These are phyloP conservation scores for Chondrosia reniformis DNA, from an alignment of 37 sponge, comb jelly and placozoan genomes.

Conservation along the genomic window DNA sequence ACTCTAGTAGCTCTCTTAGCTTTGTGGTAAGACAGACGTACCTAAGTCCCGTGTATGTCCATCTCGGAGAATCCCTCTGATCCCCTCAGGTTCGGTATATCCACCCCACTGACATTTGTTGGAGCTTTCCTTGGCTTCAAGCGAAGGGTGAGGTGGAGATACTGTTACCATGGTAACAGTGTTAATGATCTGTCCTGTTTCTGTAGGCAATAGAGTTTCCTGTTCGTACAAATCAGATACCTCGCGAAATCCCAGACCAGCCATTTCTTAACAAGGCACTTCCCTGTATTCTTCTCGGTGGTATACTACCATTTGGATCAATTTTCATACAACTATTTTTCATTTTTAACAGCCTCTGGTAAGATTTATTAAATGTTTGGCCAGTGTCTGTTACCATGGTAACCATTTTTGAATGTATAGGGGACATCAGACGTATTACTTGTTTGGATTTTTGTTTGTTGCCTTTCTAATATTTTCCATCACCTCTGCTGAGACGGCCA, in stretches of 20 bases:
- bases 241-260: slow-evolving; percentile 97
- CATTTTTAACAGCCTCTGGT: slow-evolving; percentile 98
- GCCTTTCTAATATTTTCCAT: slow-evolving; percentile 83
- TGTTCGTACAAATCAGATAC: slow-evolving; percentile 94
- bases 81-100: slow-evolving; percentile 78
- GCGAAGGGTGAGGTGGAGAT: slow-evolving; percentile 44
- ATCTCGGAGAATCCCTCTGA: neutral
- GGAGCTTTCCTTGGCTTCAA: slow-evolving; percentile 96
- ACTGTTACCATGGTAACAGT: neutral
- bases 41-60: neutral
- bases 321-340: slow-evolving; percentile 98
- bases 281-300: slow-evolving; percentile 91
- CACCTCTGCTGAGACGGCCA: slow-evolving; percentile 87
- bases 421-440: slow-evolving; percentile 97
- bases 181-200: neutral
- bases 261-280: slow-evolving; percentile 68
- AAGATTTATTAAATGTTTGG: slow-evolving; percentile 5
- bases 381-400: neutral
- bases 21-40: slow-evolving; percentile 60
- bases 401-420: slow-evolving; percentile 40
- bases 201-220: slow-evolving; percentile 67
- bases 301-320: slow-evolving; percentile 96
- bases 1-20: slow-evolving; percentile 88
- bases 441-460: slow-evolving; percentile 98
- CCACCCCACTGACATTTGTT: slow-evolving; percentile 93